These are phyloP conservation scores for Sphyrna mokarran DNA, from an alignment of 2,113 vertebrate genomes.

Conservation along the genomic window DNA sequence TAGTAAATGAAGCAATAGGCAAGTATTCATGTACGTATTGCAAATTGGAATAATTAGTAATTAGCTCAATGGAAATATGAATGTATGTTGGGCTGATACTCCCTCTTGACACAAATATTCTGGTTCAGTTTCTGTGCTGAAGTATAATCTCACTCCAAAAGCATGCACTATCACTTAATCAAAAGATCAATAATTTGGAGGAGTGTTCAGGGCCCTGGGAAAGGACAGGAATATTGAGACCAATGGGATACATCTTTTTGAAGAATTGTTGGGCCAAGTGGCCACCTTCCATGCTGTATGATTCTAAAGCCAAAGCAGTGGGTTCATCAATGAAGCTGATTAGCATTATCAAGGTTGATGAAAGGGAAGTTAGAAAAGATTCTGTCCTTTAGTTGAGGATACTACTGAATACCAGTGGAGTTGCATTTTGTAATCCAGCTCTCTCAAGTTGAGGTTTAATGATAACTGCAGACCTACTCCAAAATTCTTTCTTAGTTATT, in stretches of 20 bases:
- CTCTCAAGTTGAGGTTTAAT: not conserved
- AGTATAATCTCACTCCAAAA: not conserved
- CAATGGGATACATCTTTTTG: not conserved
- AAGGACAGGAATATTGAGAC: not conserved
- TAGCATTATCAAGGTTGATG: not conserved
- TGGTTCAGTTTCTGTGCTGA: not conserved
- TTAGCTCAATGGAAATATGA: not conserved
- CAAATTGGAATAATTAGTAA: not conserved
- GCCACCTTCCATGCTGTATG: not conserved
- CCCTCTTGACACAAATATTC: not conserved
- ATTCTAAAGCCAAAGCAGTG: not conserved
- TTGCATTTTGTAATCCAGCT: not conserved
- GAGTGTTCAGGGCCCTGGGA: not conserved
- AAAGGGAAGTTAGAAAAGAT: not conserved
- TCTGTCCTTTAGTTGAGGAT: not conserved
- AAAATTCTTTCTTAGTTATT: not conserved
- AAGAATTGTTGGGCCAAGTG: not conserved
- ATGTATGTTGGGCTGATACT: not conserved
- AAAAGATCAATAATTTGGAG: not conserved
- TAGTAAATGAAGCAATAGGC: not conserved
- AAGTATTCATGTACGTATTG: not conserved
- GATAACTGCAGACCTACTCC: not conserved
- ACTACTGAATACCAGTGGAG: not conserved
- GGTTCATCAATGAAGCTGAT: not conserved
- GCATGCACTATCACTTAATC: not conserved